These are phyloP conservation scores for Diarsia dahlii DNA, from an alignment of 2,888 invertebrate genomes.

Conservation along the genomic window DNA sequence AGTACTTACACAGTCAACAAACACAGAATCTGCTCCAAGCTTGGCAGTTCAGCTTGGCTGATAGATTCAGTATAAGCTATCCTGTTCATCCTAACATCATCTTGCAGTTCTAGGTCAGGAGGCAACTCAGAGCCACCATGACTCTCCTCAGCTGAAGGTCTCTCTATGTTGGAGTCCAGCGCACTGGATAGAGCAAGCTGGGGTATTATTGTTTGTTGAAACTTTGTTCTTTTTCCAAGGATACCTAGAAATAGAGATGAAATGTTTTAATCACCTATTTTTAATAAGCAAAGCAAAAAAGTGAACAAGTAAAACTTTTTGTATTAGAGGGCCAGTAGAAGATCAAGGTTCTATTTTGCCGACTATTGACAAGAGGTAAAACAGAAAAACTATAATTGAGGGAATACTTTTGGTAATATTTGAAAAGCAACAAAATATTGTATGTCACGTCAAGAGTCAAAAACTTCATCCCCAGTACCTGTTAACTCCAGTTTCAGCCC, in stretches of 20 bases:
- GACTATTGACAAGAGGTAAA: too few relatives aligned
- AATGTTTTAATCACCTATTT: not conserved
- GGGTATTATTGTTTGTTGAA: conserved; percentile 95
- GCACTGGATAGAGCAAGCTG: conserved; percentile 95
- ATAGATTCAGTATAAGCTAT: conserved; percentile 92
- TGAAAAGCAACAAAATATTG: not conserved
- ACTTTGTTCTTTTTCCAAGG: conserved; percentile 97
- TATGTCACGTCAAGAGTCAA: too few relatives aligned
- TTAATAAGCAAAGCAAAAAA: not conserved
- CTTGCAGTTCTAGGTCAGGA: conserved; percentile 93
- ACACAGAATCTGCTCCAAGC: conserved; percentile 95
- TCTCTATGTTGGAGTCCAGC: conserved; percentile 81
- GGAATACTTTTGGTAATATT: not conserved
- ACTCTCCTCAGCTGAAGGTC: conserved; percentile 86
- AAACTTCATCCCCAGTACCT: conserved; percentile 84
- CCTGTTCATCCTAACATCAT: conserved; percentile 96
- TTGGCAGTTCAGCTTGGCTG: conserved; percentile 90
- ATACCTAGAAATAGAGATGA: conserved; percentile 89
- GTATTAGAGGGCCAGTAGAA: not conserved
- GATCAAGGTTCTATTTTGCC: not conserved
- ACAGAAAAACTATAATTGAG: not conserved
- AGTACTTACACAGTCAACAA: conserved; percentile 94
- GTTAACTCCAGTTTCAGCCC: conserved; percentile 93
- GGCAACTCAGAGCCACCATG: conserved; percentile 90
- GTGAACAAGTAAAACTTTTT: not conserved